These are phyloP conservation scores for Chalcosyrphus nemorum DNA, from an alignment of 2,888 invertebrate species.

Conservation along the genomic window DNA sequence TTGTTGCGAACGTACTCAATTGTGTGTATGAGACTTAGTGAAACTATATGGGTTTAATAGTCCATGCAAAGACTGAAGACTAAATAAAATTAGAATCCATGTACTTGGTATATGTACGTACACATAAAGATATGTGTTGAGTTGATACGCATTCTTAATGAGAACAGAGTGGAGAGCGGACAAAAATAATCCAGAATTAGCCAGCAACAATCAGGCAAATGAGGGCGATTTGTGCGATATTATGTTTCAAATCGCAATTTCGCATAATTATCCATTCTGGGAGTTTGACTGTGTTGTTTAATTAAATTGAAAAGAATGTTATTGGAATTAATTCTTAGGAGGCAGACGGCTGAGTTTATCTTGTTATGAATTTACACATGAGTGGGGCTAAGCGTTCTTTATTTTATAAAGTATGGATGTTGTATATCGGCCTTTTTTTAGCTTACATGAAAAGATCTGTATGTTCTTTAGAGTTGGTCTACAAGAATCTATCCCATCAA, in stretches of 20 bases:
- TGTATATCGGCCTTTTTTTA: too few relatives aligned
- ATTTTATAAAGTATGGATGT: too few relatives aligned
- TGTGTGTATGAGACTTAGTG: background rate
- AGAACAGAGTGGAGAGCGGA: background rate
- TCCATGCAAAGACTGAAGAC: background rate
- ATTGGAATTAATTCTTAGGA: too few relatives aligned
- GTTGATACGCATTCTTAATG: background rate
- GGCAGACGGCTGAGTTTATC: too few relatives aligned
- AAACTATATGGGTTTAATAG: background rate
- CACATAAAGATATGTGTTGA: background rate
- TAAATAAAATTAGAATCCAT: conserved; percentile 12
- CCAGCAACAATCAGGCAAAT: background rate
- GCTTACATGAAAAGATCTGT: too few relatives aligned
- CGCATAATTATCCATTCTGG: background rate
- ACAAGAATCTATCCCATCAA: too few relatives aligned
- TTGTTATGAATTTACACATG: too few relatives aligned
- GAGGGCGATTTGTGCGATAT: background rate
- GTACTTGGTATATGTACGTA: background rate
- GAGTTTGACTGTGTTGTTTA: background rate
- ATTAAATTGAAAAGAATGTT: too few relatives aligned
- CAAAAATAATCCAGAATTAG: background rate
- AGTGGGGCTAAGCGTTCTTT: too few relatives aligned
- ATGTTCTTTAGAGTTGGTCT: too few relatives aligned
- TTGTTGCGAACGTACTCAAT: background rate
- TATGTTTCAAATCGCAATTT: background rate